Percentiles rank a stretch among this genome's conserved stretches.
These are phyloP conservation scores for Chrosomus eos DNA, from an alignment of 2,797 vertebrate genomes.

Conservation along the genomic window DNA sequence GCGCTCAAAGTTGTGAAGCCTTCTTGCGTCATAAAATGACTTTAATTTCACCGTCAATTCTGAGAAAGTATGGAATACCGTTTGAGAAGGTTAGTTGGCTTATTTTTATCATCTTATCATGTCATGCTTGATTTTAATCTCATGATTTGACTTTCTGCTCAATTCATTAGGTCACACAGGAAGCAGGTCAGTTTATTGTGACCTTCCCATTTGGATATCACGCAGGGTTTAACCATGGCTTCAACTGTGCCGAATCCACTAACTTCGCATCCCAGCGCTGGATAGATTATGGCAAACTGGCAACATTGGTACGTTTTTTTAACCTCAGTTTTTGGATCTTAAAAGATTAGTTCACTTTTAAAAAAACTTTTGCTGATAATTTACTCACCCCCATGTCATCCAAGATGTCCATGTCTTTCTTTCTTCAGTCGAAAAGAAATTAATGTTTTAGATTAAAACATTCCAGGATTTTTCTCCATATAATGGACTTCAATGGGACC, in stretches of 20 bases:
- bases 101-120: not conserved
- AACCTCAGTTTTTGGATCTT: not conserved
- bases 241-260: constrained; percentile 97
- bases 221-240: constrained; percentile 98
- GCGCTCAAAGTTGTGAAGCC: constrained; percentile 95
- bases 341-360: too few species aligned
- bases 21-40: constrained; percentile 99
- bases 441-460: too few species aligned
- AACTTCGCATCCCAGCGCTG: constrained; percentile 96
- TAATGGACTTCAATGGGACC: too few species aligned
- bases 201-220: constrained; percentile 97
- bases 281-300: constrained; percentile 98
- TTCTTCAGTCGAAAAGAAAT: too few species aligned
- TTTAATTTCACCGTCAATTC: constrained; percentile 93
- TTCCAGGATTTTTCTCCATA: too few species aligned
- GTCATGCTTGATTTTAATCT: not conserved
- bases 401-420: too few species aligned
- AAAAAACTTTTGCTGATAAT: too few species aligned
- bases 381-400: too few species aligned
- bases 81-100: constrained; percentile 88
- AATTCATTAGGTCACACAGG: constrained; percentile 87
- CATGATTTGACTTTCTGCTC: not conserved
- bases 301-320: constrained; percentile 81
- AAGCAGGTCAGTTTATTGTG: constrained; percentile 95
- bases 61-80: constrained; percentile 95